Evolutionary conservation across 2,888 invertebrate genomes (phyloP).

Genomic region (Macrosiphum euphorbiae): DNA sequence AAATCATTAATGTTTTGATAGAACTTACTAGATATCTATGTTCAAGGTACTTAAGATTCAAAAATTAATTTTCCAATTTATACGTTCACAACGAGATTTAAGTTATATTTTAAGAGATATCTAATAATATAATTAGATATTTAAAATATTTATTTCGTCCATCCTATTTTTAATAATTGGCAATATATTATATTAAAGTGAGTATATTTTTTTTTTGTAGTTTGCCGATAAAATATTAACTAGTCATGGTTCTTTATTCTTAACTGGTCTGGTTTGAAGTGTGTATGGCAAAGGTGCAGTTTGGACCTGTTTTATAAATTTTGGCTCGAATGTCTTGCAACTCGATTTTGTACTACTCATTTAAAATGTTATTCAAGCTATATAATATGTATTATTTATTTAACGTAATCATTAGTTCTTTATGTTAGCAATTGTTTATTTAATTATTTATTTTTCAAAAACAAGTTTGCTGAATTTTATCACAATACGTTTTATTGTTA

Average conservation of each 20-base stretch:
- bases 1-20: neutral
- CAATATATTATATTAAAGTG: constrained; percentile 10
- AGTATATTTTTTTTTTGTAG: constrained; percentile 22
- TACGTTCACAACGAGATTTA: neutral
- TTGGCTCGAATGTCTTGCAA: constrained; percentile 13
- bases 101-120: neutral
- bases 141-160: constrained; percentile 21
- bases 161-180: constrained; percentile 28
- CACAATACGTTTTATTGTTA: constrained; percentile 22
- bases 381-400: constrained; percentile 36
- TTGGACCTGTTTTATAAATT: constrained; percentile 52
- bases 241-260: neutral
- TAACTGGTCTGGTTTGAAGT: constrained; percentile 41
- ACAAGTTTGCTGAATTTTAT: constrained; percentile 39
- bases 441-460: constrained; percentile 19
- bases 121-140: constrained; percentile 20
- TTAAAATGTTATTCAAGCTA: constrained; percentile 16
- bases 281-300: constrained; percentile 32
- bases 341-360: constrained; percentile 21
- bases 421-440: constrained; percentile 26
- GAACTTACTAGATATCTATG: neutral
- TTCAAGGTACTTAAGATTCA: neutral
- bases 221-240: constrained; percentile 22
- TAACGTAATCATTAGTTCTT: constrained; percentile 25
- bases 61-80: constrained; percentile 6